Conservation (phyloP, 53 echinoderm and acorn worm genomes). For the Paracentrotus lividus region DNA sequence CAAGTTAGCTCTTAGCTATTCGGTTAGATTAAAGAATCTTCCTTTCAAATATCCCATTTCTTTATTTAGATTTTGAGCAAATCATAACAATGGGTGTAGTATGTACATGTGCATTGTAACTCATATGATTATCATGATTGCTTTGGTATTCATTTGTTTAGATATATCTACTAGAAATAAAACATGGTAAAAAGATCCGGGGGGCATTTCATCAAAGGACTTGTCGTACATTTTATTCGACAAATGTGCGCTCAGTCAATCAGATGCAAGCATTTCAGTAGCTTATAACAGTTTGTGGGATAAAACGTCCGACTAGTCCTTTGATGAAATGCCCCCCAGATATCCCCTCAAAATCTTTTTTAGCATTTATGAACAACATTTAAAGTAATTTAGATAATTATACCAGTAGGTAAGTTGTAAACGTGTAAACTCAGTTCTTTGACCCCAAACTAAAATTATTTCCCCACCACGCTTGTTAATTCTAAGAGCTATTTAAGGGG, state of each 20-base stretch:
- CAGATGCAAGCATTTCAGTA: no score
- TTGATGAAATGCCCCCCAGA: no score
- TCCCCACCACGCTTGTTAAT: background rate
- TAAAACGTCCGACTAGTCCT: no score
- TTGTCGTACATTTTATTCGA: no score
- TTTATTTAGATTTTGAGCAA: background rate
- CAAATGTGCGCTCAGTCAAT: no score
- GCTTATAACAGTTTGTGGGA: no score
- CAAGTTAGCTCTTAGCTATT: background rate
- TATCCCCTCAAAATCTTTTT: background rate
- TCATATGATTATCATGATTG: no score
- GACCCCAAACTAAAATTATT: background rate
- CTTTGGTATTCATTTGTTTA: background rate
- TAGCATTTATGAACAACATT: background rate
- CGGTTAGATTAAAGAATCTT: background rate
- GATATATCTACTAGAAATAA: background rate
- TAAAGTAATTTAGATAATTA: background rate
- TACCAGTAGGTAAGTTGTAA: background rate
- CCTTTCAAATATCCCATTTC: background rate
- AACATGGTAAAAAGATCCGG: no score
- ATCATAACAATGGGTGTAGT: background rate
- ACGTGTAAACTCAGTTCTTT: background rate
- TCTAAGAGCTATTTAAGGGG: background rate
- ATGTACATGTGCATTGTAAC: no score
- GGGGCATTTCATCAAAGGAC: no score